A percentile compares a stretch with the other conserved stretches of the same genome.
These are phyloP conservation scores for Synanthedon andrenaeformis DNA, from an alignment of 2,888 invertebrate genomes.

Conservation along the genomic window DNA sequence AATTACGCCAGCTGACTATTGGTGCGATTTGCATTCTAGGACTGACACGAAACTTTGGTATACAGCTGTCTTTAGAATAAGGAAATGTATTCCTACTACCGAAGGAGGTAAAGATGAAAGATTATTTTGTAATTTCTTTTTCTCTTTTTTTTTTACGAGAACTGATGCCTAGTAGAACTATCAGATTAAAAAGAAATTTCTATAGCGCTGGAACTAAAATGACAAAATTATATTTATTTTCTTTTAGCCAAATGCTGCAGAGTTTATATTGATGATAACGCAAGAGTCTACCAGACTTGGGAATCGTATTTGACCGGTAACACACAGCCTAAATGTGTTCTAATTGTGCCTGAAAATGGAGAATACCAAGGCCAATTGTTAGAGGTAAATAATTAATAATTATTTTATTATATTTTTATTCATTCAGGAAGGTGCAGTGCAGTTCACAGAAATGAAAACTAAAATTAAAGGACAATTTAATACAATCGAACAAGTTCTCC, in stretches of 20 bases:
- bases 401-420: constrained; percentile 8
- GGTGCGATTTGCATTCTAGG: constrained; percentile 47
- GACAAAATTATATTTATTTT: too few relatives aligned
- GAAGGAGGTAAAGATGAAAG: constrained; percentile 34
- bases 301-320: constrained; percentile 62
- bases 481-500: too few relatives aligned
- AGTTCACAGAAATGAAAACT: too few relatives aligned
- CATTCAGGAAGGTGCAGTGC: too few relatives aligned
- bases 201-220: too few relatives aligned
- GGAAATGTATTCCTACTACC: constrained; percentile 55
- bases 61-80: constrained; percentile 51
- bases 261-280: constrained; percentile 52
- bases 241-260: constrained; percentile 48
- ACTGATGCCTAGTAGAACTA: too few relatives aligned
- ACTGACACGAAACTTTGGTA: constrained; percentile 49
- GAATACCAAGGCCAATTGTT: constrained; percentile 45
- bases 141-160: constrained; percentile 2
- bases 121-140: not conserved
- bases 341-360: constrained; percentile 67
- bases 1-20: constrained; percentile 39
- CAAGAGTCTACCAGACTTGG: constrained; percentile 69
- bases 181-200: too few relatives aligned
- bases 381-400: constrained; percentile 28
- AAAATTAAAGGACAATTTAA: too few relatives aligned
- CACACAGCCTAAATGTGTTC: constrained; percentile 63